Percentiles rank a stretch among this genome's conserved stretches.
phyloP scores from a whole-genome alignment of 2,113 vertebrate species.

The Cairina moschata region DNA sequence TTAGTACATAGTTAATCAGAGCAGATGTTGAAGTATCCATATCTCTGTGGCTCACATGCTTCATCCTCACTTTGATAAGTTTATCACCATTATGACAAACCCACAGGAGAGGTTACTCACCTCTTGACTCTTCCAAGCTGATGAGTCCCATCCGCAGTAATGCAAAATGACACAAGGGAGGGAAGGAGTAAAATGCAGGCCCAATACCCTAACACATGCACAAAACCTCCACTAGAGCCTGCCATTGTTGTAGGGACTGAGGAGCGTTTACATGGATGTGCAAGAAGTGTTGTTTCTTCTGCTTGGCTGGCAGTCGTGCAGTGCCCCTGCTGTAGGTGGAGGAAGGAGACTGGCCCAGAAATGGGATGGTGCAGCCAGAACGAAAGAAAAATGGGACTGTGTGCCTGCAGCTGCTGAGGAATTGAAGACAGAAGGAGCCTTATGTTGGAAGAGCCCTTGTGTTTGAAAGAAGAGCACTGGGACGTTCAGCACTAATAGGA shows the following conservation, averaged over 20 bases:
- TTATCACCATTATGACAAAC: not conserved
- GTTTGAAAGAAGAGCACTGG: not conserved
- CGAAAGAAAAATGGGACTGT: not conserved
- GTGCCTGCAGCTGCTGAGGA: not conserved
- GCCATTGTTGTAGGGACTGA: not conserved
- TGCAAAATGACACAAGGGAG: not conserved
- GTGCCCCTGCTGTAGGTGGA: not conserved
- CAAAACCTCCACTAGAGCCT: not conserved
- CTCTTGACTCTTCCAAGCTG: not conserved
- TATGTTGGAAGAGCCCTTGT: not conserved
- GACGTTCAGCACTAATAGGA: not conserved
- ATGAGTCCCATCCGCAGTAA: not conserved
- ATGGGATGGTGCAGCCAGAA: not conserved
- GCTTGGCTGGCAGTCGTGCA: not conserved
- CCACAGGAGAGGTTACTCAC: fast-evolving
- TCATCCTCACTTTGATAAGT: not conserved
- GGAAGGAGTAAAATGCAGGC: not conserved
- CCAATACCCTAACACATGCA: not conserved
- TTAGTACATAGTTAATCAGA: not conserved
- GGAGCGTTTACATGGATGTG: too few species aligned
- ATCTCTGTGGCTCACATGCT: not conserved
- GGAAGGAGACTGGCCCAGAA: not conserved
- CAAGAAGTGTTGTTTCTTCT: not conserved
- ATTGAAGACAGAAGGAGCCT: not conserved
- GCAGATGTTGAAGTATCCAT: not conserved